Conservation (phyloP, 1,140 invertebrate genomes). For the Myzus persicae region DNA sequence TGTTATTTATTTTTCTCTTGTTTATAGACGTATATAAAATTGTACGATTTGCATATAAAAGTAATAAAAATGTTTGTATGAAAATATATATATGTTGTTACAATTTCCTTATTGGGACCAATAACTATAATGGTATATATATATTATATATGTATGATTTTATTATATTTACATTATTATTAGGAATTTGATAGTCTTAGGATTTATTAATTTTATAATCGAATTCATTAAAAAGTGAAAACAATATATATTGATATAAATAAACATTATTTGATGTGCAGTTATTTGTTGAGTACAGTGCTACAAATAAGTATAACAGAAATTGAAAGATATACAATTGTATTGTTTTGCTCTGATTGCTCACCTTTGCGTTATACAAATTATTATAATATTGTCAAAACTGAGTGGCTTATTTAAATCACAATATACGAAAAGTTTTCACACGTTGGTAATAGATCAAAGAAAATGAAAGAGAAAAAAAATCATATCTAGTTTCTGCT, state of each 20-base stretch:
- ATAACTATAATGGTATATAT: neutral
- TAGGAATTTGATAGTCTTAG: neutral
- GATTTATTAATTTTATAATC: neutral
- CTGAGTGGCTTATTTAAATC: neutral
- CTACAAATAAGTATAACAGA: neutral
- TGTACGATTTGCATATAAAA: constrained; percentile 33
- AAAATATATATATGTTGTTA: neutral
- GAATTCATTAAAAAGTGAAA: neutral
- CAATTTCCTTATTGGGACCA: neutral
- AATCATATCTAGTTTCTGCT: too few relatives aligned
- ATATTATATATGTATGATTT: neutral
- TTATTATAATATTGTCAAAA: neutral
- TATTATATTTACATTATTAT: neutral
- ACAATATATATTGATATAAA: neutral
- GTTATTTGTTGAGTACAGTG: neutral
- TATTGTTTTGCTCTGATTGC: neutral
- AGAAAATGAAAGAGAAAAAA: neutral
- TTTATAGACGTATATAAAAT: constrained; percentile 42
- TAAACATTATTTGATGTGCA: neutral
- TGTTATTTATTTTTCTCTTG: constrained; percentile 51
- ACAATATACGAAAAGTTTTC: neutral
- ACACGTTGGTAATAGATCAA: neutral
- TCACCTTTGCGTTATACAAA: neutral
- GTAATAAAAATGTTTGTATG: constrained; percentile 50
- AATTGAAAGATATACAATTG: too few relatives aligned